phyloP scores from a whole-genome alignment of 1,140 invertebrate species.

The Brachionus rotundiformis region DNA sequence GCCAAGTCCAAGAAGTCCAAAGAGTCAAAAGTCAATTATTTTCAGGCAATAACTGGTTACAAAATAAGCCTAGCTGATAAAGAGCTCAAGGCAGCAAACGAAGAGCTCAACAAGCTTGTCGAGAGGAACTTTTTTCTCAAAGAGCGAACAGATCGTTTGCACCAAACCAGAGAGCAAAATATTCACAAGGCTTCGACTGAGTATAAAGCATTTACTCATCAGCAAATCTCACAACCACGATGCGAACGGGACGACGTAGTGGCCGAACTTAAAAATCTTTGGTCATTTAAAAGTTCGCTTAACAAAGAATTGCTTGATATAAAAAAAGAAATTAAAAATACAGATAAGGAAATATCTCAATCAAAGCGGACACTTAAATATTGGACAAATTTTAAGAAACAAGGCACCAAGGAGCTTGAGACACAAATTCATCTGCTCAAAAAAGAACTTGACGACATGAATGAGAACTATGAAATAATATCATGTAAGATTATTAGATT shows the following conservation, averaged over 20 bases:
- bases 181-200: slow-evolving; percentile 19
- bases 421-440: slow-evolving; percentile 37
- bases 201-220: slow-evolving; percentile 37
- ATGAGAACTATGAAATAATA: slow-evolving; percentile 50
- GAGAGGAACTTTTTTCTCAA: slow-evolving; percentile 43
- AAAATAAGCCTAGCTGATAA: slow-evolving; percentile 26
- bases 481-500: background rate
- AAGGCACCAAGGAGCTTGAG: background rate
- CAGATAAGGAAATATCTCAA: slow-evolving; percentile 21
- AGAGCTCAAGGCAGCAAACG: slow-evolving; percentile 24
- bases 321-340: slow-evolving; percentile 24
- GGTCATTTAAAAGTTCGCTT: slow-evolving; percentile 7
- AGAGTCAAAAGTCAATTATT: slow-evolving; percentile 38
- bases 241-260: slow-evolving; percentile 36
- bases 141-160: slow-evolving; percentile 27
- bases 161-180: slow-evolving; percentile 28
- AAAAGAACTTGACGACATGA: slow-evolving; percentile 47
- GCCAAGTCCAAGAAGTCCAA: slow-evolving; percentile 30
- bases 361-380: background rate
- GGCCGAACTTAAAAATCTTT: background rate
- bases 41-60: slow-evolving; percentile 23
- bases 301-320: slow-evolving; percentile 5
- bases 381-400: slow-evolving; percentile 29
- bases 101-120: background rate
- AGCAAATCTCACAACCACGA: background rate